Evolutionary conservation across 2,888 invertebrate genomes (phyloP), one percentile per base, ranked within the genome.

Genomic region (Vandiemenella viatica): DNA sequence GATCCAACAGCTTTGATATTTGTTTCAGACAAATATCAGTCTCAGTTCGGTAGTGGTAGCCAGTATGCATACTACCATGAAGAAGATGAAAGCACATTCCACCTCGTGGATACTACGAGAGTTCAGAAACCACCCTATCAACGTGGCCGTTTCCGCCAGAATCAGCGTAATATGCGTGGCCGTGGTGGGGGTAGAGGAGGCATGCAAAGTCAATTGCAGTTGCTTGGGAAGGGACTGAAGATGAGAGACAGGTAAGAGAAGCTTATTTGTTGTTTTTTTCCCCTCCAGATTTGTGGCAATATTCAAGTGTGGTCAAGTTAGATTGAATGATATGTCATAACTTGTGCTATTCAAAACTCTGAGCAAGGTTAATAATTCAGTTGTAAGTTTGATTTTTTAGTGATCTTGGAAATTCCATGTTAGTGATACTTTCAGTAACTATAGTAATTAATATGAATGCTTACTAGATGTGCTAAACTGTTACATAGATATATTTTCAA

Each of bases 1-100:
- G n/a, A n/a, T n/a, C n/a, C n/a, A n/a, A n/a, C n/a, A n/a, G n/a
- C n/a, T n/a, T n/a, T n/a, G n/a, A n/a, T n/a, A 8, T 45, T n/a
- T 52, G 55, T 61, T 66, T 13, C 60, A 88, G 88, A 83, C 62
- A 92, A 92, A 67, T 93, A 92, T 63, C 81, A 85, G 41, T 91
- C 91, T 4, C 85, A 88, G 58, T 92, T 92, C 68, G 92, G 90
- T 50, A 88, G 90, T 56, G 93, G 91, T 41, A 92, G 85, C 61
- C 96, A 96, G 60, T 98, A 98, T 68, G 91, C 97, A 0, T 99
- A 98, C 67, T 93, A 89, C 65, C 97, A 97, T 61, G 98, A 98
- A 60, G 97, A 98, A 65, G 98, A 98, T 64, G 98, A 99, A 66
- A 88, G 89, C 57, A 88, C 91, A 45, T 99, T 98, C 78, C 97